These are phyloP conservation scores for Dasypolia templi DNA, from an alignment of 2,888 invertebrate species.

Conservation along the genomic window DNA sequence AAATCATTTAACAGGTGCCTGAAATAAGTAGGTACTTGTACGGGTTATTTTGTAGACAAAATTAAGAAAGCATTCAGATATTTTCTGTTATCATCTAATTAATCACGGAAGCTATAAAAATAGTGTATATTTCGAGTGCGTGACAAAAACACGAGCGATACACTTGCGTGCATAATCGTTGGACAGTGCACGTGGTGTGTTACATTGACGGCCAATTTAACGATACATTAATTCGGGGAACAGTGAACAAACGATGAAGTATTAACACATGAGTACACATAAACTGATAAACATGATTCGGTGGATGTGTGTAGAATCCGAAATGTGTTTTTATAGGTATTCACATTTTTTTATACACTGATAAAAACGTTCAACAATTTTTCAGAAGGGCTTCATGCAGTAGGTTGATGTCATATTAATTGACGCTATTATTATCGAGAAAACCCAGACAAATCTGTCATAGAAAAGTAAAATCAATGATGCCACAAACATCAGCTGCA, in stretches of 20 bases:
- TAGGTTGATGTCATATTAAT: neutral
- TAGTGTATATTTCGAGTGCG: constrained; percentile 46
- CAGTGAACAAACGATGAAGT: constrained; percentile 60
- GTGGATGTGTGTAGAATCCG: constrained; percentile 30
- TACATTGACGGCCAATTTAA: constrained; percentile 68
- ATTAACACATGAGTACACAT: constrained; percentile 60
- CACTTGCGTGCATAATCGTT: constrained; percentile 68
- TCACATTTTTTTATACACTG: constrained; percentile 7
- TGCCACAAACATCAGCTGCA: neutral
- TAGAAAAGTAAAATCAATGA: neutral
- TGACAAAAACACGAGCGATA: constrained; percentile 58
- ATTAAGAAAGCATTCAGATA: neutral
- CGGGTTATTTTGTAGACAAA: neutral
- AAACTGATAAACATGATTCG: constrained; percentile 51
- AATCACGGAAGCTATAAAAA: constrained; percentile 42
- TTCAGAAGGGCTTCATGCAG: neutral
- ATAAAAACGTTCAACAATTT: neutral
- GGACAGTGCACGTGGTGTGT: constrained; percentile 66
- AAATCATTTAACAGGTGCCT: no score
- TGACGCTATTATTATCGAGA: neutral
- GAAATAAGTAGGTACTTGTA: neutral
- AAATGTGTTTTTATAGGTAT: neutral
- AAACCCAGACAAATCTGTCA: neutral
- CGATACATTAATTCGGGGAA: constrained; percentile 70
- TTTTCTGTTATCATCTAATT: constrained; percentile 25